Conservation (phyloP, 2,113 vertebrate species). For the Microcebus tavaratra region DNA sequence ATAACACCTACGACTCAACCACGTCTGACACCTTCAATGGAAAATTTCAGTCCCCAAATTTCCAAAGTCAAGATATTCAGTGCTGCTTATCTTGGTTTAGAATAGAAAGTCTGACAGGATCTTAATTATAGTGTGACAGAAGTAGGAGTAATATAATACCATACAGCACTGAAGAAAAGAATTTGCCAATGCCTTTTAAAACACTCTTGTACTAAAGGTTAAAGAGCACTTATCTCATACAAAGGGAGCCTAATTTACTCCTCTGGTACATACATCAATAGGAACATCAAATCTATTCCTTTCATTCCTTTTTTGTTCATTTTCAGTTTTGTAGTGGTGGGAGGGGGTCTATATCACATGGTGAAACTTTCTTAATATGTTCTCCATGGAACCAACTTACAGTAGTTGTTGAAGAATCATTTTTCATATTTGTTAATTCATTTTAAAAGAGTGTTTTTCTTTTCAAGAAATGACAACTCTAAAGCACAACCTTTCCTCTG, state of each 20-base stretch:
- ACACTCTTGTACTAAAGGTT: slow-evolving; percentile 1
- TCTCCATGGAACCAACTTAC: not conserved
- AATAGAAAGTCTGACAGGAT: slow-evolving; percentile 70
- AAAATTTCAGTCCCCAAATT: slow-evolving; percentile 49
- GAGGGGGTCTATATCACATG: not conserved
- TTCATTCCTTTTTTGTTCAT: not conserved
- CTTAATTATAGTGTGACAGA: slow-evolving; percentile 70
- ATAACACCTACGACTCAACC: slow-evolving; percentile 22
- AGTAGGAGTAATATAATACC: slow-evolving; percentile 47
- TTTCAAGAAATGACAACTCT: not conserved
- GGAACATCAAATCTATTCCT: not conserved
- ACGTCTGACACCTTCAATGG: slow-evolving; percentile 62
- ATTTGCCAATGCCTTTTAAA: slow-evolving; percentile 1
- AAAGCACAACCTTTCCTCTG: not conserved
- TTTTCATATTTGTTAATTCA: not conserved
- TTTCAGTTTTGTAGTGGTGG: not conserved
- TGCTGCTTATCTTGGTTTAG: slow-evolving; percentile 63
- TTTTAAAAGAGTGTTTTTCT: not conserved
- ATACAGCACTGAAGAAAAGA: slow-evolving; percentile 51
- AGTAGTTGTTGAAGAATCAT: not conserved
- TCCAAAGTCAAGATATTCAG: slow-evolving; percentile 64
- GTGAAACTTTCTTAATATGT: not conserved
- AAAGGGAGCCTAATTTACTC: slow-evolving; percentile 1
- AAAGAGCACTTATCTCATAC: not conserved
- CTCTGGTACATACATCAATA: not conserved